Conservation (phyloP, 2,113 vertebrate genomes). For the Gavia stellata region DNA sequence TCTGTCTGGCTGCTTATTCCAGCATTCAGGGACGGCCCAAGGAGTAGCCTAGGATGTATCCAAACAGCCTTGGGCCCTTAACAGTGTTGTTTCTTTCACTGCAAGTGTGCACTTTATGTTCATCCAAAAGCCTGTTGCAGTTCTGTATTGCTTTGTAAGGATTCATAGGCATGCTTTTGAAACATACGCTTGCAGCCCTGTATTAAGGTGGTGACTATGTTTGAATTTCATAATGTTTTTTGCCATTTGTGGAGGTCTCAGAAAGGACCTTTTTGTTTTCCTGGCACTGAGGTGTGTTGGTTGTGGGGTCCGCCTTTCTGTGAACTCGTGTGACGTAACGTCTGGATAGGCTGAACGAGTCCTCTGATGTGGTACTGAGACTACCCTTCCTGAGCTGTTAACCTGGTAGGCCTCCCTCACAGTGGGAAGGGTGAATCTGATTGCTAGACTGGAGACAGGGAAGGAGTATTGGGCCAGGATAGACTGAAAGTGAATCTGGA, state of each 20-base stretch:
- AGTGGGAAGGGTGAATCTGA: background rate
- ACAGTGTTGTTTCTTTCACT: background rate
- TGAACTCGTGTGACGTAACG: rapidly evolving
- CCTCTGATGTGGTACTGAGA: rapidly evolving
- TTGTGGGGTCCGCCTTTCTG: background rate
- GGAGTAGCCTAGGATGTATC: background rate
- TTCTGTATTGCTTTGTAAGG: background rate
- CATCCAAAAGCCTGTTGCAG: background rate
- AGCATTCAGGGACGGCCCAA: background rate
- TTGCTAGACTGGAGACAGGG: background rate
- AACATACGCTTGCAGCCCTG: background rate
- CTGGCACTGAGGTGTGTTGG: background rate
- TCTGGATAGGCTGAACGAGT: background rate
- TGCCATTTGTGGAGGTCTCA: background rate
- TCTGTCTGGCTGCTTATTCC: background rate
- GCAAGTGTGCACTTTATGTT: background rate
- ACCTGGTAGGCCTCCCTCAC: background rate
- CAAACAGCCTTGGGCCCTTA: background rate
- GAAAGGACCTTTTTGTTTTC: background rate
- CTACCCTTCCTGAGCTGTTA: background rate
- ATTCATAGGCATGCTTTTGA: background rate
- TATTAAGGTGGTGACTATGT: background rate
- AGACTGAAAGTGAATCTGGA: background rate
- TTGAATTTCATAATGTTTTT: background rate
- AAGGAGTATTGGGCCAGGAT: background rate